Conservation (phyloP, 2,888 invertebrate species). For the Polymixis flavicincta region DNA sequence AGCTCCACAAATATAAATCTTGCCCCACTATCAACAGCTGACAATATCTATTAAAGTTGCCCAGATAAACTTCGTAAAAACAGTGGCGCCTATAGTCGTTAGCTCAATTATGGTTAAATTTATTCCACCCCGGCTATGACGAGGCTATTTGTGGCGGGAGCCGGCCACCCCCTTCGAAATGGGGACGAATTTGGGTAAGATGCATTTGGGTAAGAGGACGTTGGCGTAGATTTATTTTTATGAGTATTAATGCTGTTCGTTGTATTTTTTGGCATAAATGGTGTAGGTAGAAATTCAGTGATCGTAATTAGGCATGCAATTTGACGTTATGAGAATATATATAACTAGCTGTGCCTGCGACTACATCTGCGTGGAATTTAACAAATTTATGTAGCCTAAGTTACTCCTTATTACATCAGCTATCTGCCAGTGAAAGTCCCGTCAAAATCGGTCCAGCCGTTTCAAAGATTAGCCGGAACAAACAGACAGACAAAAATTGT, state of each 20-base stretch:
- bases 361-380: too few relatives aligned
- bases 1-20: slow-evolving; percentile 26
- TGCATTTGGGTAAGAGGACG: neutral
- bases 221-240: neutral
- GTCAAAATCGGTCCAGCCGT: too few relatives aligned
- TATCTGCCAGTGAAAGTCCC: too few relatives aligned
- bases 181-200: slow-evolving; percentile 15
- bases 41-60: slow-evolving; percentile 49
- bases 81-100: slow-evolving; percentile 53
- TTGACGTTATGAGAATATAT: neutral
- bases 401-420: too few relatives aligned
- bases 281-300: neutral
- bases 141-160: slow-evolving; percentile 44
- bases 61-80: slow-evolving; percentile 49
- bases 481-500: too few relatives aligned
- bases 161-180: slow-evolving; percentile 23
- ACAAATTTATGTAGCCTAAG: too few relatives aligned
- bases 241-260: neutral
- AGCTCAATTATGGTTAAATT: slow-evolving; percentile 47
- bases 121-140: slow-evolving; percentile 54
- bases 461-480: too few relatives aligned
- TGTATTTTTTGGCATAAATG: neutral
- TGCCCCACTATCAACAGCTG: slow-evolving; percentile 42
- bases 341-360: too few relatives aligned
- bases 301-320: neutral